Percentiles rank a stretch among this genome's conserved stretches.
phyloP scores from a whole-genome alignment of 1,140 invertebrate genomes.

The Brachionus asplanchnoidis region DNA sequence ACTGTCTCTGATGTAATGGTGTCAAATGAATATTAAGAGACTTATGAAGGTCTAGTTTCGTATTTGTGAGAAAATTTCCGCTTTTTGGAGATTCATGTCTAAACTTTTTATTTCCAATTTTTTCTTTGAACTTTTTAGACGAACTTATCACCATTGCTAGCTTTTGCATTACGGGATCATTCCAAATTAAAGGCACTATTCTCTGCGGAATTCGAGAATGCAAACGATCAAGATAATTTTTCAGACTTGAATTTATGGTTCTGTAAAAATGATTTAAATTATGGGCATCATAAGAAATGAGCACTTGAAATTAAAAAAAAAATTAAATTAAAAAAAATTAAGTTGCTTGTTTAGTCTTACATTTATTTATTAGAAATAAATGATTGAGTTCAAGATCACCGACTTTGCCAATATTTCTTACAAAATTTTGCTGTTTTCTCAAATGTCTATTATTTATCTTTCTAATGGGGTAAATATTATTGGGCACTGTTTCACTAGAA shows the following conservation, averaged over 20 bases:
- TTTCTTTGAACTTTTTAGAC: background rate
- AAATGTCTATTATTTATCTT: slow-evolving; percentile 19
- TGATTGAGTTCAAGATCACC: slow-evolving; percentile 23
- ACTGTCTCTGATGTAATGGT: background rate
- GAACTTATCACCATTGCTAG: slow-evolving; percentile 9
- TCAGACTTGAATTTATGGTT: background rate
- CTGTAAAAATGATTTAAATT: slow-evolving; percentile 4
- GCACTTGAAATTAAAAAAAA: background rate
- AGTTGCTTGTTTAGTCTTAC: background rate
- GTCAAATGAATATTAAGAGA: background rate
- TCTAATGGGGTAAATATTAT: slow-evolving; percentile 1
- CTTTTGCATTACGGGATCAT: slow-evolving; percentile 38
- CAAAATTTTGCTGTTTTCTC: background rate
- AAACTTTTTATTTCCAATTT: background rate
- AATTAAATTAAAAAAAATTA: background rate
- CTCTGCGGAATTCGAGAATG: background rate
- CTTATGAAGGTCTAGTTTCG: background rate
- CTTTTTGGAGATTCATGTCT: background rate
- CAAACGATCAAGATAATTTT: slow-evolving; percentile 4
- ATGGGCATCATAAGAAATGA: slow-evolving; percentile 26
- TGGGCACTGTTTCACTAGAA: background rate
- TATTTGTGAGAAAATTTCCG: background rate
- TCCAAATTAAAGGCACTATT: slow-evolving; percentile 40
- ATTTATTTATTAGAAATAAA: slow-evolving; percentile 34
- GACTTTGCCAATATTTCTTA: background rate